Conservation (phyloP, 2,888 invertebrate species). For the Chymomyza fuscimana region DNA sequence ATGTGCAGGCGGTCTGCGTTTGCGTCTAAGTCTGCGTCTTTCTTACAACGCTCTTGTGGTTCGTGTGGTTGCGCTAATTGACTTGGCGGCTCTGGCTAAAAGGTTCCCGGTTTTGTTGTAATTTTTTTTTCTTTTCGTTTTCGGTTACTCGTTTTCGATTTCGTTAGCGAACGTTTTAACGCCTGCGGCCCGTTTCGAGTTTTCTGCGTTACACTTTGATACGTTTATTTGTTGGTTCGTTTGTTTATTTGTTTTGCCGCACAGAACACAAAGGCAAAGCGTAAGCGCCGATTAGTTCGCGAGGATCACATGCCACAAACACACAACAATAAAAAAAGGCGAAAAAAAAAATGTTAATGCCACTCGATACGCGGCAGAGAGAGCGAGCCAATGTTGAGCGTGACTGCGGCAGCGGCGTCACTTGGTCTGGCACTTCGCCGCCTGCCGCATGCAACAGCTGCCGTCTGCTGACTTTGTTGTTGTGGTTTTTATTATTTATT, state of each 20-base stretch:
- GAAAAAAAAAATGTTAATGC: not conserved
- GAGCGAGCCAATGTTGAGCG: conserved; percentile 64
- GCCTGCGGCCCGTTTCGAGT: conserved; percentile 1
- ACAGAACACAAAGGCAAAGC: conserved; percentile 35
- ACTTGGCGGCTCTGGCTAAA: not conserved
- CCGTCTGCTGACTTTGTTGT: not conserved
- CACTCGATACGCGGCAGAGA: conserved; percentile 57
- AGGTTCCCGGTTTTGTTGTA: not conserved
- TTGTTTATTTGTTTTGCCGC: not conserved
- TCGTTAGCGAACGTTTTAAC: not conserved
- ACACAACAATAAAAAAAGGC: conserved; percentile 3
- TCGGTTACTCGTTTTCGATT: not conserved
- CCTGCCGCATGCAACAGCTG: conserved; percentile 17
- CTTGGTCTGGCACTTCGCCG: conserved; percentile 41
- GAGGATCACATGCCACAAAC: conserved; percentile 6
- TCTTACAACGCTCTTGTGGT: not conserved
- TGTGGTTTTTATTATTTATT: not conserved
- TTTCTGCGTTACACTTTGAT: not conserved
- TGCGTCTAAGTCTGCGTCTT: not conserved
- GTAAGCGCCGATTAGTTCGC: conserved; percentile 3
- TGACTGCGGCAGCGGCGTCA: conserved; percentile 52
- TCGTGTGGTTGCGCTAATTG: conserved; percentile 14
- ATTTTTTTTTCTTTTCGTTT: conserved; percentile 3
- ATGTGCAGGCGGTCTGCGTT: not conserved
- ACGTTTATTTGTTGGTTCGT: conserved; percentile 9